Percentiles rank a stretch among this genome's conserved stretches.
Evolutionary conservation across 2,888 invertebrate genomes (phyloP).

Genomic region (Myathropa florea): DNA sequence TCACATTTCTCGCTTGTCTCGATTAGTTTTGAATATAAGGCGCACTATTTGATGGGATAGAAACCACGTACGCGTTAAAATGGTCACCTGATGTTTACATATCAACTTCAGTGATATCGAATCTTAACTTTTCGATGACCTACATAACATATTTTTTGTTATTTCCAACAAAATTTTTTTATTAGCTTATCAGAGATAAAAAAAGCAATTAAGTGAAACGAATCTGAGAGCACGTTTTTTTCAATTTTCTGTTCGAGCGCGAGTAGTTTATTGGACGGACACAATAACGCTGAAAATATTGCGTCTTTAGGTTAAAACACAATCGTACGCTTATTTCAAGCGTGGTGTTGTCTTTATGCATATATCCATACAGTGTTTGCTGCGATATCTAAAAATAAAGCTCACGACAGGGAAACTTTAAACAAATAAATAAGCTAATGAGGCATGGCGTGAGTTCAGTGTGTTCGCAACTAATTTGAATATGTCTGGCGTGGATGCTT

Average conservation of each 20-base stretch:
- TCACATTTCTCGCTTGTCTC: not conserved
- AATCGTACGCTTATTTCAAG: not conserved
- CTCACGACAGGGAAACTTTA: constrained; percentile 8
- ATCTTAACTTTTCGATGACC: constrained; percentile 10
- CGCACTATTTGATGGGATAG: not conserved
- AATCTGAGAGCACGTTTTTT: constrained; percentile 33
- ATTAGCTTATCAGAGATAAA: constrained; percentile 4
- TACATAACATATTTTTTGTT: not conserved
- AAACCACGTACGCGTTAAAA: not conserved
- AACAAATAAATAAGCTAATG: constrained; percentile 30
- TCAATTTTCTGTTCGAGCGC: not conserved
- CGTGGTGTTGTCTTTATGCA: not conserved
- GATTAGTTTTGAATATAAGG: not conserved
- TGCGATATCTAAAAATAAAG: constrained; percentile 21
- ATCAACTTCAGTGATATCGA: not conserved
- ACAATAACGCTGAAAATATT: not conserved
- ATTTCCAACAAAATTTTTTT: not conserved
- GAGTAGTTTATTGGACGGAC: not conserved
- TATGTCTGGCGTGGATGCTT: not conserved
- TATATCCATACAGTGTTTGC: not conserved
- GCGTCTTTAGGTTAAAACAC: not conserved
- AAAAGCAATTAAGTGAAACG: constrained; percentile 6
- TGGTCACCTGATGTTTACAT: not conserved
- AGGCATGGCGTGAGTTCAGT: constrained; percentile 12
- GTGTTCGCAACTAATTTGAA: not conserved